A percentile compares a stretch with the other conserved stretches of the same genome.
Evolutionary conservation across 2,888 invertebrate genomes (phyloP).

Genomic region (Bursaphelenchus okinawaensis): DNA sequence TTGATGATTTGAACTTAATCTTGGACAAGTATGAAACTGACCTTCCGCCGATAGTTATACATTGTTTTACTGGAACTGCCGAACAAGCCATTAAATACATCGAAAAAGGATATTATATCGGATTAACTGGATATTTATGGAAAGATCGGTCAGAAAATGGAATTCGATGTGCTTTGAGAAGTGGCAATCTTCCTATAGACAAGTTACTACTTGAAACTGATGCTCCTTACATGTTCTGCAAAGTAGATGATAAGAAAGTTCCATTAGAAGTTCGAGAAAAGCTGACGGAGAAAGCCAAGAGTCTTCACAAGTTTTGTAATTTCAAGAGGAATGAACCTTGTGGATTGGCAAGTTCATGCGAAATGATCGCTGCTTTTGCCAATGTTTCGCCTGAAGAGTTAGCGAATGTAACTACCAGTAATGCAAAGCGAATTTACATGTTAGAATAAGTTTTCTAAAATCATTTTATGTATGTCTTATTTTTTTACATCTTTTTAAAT

Average conservation of each 20-base stretch:
- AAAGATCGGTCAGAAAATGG: conserved; percentile 88
- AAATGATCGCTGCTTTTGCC: conserved; percentile 81
- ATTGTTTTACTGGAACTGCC: conserved; percentile 82
- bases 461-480: background rate
- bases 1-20: conserved; percentile 76
- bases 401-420: conserved; percentile 42
- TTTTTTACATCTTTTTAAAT: background rate
- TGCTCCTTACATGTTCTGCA: conserved; percentile 91
- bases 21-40: conserved; percentile 56
- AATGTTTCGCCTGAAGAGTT: conserved; percentile 27
- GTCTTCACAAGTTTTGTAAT: conserved; percentile 73
- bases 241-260: conserved; percentile 81
- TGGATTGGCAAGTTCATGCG: conserved; percentile 82
- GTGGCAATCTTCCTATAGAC: conserved; percentile 76
- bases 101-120: conserved; percentile 77
- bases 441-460: conserved; percentile 22
- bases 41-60: conserved; percentile 78
- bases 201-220: conserved; percentile 82
- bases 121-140: conserved; percentile 76
- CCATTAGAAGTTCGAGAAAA: conserved; percentile 80
- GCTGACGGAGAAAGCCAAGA: conserved; percentile 33
- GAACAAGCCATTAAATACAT: conserved; percentile 78
- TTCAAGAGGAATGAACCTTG: conserved; percentile 94
- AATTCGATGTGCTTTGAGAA: conserved; percentile 75
- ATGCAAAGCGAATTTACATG: conserved; percentile 44